Base-by-base conservation (phyloP, 2,797 vertebrate species). In the Avahi laniger region DNA sequence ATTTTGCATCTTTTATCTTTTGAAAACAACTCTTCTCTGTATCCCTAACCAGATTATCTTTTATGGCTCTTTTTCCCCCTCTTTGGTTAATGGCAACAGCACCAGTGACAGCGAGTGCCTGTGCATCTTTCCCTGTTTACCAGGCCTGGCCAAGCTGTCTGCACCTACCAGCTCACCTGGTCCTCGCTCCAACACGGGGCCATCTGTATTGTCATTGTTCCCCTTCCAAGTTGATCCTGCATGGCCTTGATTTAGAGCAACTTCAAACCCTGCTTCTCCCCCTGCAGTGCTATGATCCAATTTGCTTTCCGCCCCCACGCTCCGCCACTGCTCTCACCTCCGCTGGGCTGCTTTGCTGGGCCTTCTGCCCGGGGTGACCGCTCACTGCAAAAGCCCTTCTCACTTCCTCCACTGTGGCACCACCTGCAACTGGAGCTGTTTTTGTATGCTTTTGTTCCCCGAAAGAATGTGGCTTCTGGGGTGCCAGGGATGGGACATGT, bases 31-130 rank as follows among this genome's bases (percentile, higher is more conserved):
- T 54, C 9, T 33, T 4, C 0, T 3, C 17, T 33, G 0, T 11
- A 2, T 13, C 30, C 48, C 3, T 17, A 20, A 9, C 38, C 17
- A 41, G 18, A 48, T 54, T 2, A 1, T 18, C 10, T 38, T 54
- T 35, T 13, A 0, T 1, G 65, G 24, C 52, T 14, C 18, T n/a
- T 2, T 0, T 3, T 5, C 30, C 13, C 4, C 22, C 24, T 28
- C 43, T 26, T n/a, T 24, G 75, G 4, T 8, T 38, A 12, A 12
- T 0, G 33, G 22, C 11, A 15, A 1, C 8, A 17, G 35, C 7
- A 24, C 1, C 0, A 4, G 0, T 4, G 33, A 1, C 4, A 0
- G 6, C 4, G 28, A 18, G 1, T 14, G 2, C 0, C 2, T 2
- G 2, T 9, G 46, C 7, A 1, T 22, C 15, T 28, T 52, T 28